phyloP scores from a whole-genome alignment of 1,140 invertebrate genomes.

The Leptopilina clavipes region DNA sequence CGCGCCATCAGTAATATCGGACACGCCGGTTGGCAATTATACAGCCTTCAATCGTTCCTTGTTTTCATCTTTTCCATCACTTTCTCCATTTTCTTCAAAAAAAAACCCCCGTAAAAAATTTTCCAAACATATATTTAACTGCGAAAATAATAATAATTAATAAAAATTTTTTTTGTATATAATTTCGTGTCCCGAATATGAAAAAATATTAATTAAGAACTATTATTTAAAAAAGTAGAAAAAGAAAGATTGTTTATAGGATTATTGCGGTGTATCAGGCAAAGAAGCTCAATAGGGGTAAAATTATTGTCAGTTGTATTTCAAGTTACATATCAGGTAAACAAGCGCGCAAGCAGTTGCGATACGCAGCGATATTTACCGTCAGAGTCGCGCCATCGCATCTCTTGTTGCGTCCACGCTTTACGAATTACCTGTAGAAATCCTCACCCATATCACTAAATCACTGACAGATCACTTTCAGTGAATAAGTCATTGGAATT shows the following conservation, averaged over 20 bases:
- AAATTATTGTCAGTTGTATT: slow-evolving; percentile 65
- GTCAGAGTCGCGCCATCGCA: slow-evolving; percentile 46
- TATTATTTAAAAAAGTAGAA: no score
- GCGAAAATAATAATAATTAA: no score
- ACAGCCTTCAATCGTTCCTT: neutral
- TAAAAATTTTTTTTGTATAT: no score
- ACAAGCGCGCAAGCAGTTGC: slow-evolving; percentile 56
- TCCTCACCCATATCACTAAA: slow-evolving; percentile 19
- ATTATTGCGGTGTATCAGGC: neutral
- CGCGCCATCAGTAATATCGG: slow-evolving; percentile 4
- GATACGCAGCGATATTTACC: slow-evolving; percentile 61
- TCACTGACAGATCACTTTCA: slow-evolving; percentile 34
- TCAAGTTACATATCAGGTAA: slow-evolving; percentile 58
- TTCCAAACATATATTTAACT: no score
- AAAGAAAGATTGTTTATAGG: neutral
- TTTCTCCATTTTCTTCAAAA: neutral
- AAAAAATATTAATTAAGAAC: no score
- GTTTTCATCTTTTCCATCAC: slow-evolving; percentile 2
- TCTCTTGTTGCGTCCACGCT: slow-evolving; percentile 22
- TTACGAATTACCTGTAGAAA: slow-evolving; percentile 35
- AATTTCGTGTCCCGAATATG: no score
- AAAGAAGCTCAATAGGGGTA: slow-evolving; percentile 54
- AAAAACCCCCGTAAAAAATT: no score
- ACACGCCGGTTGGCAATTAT: slow-evolving; percentile 25
- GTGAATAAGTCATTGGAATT: slow-evolving; percentile 30